These are phyloP conservation scores for Platycheirus albimanus DNA, from an alignment of 2,888 invertebrate genomes.

Conservation along the genomic window DNA sequence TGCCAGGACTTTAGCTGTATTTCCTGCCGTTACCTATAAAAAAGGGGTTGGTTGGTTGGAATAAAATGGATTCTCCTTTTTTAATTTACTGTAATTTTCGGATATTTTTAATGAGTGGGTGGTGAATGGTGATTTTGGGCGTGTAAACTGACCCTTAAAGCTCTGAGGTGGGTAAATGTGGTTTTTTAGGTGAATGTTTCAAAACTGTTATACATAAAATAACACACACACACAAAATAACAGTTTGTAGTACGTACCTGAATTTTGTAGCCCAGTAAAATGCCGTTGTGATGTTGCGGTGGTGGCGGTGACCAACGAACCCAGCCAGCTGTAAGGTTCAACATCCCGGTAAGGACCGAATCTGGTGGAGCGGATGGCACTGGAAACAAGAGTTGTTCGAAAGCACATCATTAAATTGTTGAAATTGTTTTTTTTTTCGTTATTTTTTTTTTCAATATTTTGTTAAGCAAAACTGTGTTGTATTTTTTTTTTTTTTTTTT, in stretches of 20 bases:
- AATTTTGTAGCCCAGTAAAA: slow-evolving; percentile 82
- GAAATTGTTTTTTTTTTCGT: slow-evolving; percentile 46
- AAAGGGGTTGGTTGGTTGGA: slow-evolving; percentile 2
- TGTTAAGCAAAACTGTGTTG: slow-evolving; percentile 36
- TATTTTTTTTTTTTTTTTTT: no score
- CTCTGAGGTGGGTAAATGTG: slow-evolving; percentile 28
- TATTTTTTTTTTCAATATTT: no score
- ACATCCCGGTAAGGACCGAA: slow-evolving; percentile 90
- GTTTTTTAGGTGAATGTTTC: slow-evolving; percentile 33
- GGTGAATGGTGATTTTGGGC: slow-evolving; percentile 24
- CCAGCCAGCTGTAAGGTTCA: slow-evolving; percentile 90
- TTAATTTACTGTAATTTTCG: slow-evolving; percentile 23
- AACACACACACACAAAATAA: slow-evolving; percentile 53
- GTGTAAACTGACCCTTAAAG: slow-evolving; percentile 55
- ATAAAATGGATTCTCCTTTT: slow-evolving; percentile 8
- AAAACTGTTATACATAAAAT: background rate
- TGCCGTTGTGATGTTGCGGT: slow-evolving; percentile 90
- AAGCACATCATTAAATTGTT: slow-evolving; percentile 66
- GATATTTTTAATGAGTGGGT: slow-evolving; percentile 59
- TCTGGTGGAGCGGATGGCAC: slow-evolving; percentile 92
- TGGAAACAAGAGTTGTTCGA: slow-evolving; percentile 64
- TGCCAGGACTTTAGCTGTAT: slow-evolving; percentile 86
- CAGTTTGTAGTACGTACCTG: slow-evolving; percentile 84
- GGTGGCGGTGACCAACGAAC: slow-evolving; percentile 93
- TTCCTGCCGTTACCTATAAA: slow-evolving; percentile 81